These are phyloP conservation scores for Daubentonia madagascariensis DNA, from an alignment of 2,113 vertebrate species.

Conservation along the genomic window DNA sequence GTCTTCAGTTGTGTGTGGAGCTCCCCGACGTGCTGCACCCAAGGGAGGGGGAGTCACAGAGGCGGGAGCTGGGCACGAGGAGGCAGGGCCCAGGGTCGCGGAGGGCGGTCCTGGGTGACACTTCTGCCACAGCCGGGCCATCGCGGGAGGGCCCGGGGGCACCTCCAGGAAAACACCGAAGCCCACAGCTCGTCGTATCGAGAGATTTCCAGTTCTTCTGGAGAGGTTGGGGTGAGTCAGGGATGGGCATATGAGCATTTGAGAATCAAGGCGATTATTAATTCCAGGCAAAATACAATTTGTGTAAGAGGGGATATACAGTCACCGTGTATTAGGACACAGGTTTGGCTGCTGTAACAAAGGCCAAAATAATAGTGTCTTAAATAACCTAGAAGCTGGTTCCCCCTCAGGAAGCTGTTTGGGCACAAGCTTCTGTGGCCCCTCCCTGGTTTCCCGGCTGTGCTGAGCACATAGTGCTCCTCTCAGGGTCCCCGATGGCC, in stretches of 20 bases:
- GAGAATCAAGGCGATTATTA: background rate
- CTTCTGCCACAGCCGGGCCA: background rate
- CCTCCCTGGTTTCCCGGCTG: too few relatives aligned
- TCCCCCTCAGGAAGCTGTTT: background rate
- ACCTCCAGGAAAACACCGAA: too few relatives aligned
- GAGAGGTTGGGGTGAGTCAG: background rate
- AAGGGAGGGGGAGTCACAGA: too few relatives aligned
- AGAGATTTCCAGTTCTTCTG: too few relatives aligned
- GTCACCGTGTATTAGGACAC: fast-evolving
- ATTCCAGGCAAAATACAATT: background rate
- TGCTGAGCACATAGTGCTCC: background rate
- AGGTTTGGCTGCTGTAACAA: background rate
- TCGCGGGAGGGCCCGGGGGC: too few relatives aligned
- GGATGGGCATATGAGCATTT: background rate
- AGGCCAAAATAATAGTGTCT: background rate
- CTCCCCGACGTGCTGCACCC: too few relatives aligned
- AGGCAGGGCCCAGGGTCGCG: too few relatives aligned
- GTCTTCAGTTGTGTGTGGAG: too few relatives aligned
- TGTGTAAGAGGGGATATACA: background rate
- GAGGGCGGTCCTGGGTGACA: background rate
- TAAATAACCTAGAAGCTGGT: background rate
- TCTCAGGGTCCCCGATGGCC: background rate
- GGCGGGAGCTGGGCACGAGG: too few relatives aligned
- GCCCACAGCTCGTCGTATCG: background rate
- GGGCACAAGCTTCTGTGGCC: too few relatives aligned